A percentile compares a stretch with the other conserved stretches of the same genome.
These are phyloP conservation scores for Calameuta idolon DNA, from an alignment of 2,888 invertebrate species.

Conservation along the genomic window DNA sequence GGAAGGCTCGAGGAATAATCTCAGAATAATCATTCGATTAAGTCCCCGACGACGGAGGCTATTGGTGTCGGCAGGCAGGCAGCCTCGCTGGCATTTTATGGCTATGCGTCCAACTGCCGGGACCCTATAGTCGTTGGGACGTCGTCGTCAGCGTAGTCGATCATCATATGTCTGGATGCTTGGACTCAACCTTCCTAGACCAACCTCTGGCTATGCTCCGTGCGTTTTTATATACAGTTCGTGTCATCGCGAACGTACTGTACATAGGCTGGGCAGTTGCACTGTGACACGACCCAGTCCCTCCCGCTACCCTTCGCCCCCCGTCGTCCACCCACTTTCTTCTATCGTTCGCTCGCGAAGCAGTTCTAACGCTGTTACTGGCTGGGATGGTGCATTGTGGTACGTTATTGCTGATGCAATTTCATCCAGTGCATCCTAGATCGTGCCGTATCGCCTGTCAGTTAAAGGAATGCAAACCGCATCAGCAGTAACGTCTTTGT, in stretches of 20 bases:
- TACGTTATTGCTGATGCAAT: neutral
- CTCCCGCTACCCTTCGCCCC: neutral
- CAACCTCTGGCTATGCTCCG: neutral
- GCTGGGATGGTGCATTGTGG: neutral
- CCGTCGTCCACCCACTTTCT: neutral
- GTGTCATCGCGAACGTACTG: neutral
- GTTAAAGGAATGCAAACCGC: neutral
- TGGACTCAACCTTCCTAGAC: neutral
- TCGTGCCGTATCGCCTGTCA: neutral
- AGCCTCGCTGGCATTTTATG: neutral
- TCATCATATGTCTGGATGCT: neutral
- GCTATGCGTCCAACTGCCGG: neutral
- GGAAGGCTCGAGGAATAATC: slow-evolving; percentile 55
- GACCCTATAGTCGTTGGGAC: neutral
- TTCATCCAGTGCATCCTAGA: neutral
- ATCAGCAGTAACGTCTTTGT: neutral
- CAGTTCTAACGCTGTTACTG: neutral
- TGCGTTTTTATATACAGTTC: neutral
- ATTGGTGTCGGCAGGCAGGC: slow-evolving; percentile 42
- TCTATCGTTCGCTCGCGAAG: neutral
- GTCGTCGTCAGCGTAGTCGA: neutral
- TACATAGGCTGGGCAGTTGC: neutral
- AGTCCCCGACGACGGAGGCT: slow-evolving; percentile 41
- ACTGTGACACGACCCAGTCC: neutral
- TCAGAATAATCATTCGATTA: slow-evolving; percentile 64